Evolutionary conservation across 2,888 invertebrate genomes (phyloP).

Genomic region (Tridacna crocea): DNA sequence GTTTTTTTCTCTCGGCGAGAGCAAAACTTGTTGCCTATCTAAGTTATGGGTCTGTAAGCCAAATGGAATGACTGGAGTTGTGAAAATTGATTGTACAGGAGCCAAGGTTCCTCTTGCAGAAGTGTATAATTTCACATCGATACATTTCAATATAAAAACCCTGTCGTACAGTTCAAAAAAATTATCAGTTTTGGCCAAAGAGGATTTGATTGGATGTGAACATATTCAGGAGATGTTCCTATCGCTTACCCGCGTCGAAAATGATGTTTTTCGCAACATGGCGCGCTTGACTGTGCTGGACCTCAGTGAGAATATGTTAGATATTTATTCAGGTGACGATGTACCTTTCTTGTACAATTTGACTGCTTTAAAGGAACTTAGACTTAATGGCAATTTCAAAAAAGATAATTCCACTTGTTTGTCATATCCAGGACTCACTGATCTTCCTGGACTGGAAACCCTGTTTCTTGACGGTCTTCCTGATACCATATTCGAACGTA

Average conservation of each 20-base stretch:
- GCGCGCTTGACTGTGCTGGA: not conserved
- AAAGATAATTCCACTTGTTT: not conserved
- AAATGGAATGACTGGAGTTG: not conserved
- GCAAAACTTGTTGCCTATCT: not conserved
- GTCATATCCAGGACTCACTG: not conserved
- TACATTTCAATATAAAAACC: not conserved
- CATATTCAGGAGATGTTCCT: not conserved
- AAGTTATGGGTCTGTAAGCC: not conserved
- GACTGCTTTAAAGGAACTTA: not conserved
- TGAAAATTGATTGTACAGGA: not conserved
- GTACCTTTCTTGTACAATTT: not conserved
- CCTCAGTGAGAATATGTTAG: not conserved
- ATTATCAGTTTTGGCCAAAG: not conserved
- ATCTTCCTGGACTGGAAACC: not conserved
- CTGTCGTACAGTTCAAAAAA: not conserved
- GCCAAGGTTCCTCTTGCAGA: not conserved
- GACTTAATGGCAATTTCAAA: not conserved
- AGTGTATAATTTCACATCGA: not conserved
- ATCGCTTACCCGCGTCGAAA: not conserved
- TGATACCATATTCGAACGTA: not conserved
- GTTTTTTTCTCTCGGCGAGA: no score
- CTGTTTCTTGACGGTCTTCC: constrained; percentile 20
- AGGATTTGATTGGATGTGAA: not conserved
- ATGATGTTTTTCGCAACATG: not conserved
- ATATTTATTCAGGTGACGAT: not conserved